Evolutionary conservation across 2,888 invertebrate genomes (phyloP), one percentile per base, ranked within the genome.

Genomic region (Hedychridium roseum): DNA sequence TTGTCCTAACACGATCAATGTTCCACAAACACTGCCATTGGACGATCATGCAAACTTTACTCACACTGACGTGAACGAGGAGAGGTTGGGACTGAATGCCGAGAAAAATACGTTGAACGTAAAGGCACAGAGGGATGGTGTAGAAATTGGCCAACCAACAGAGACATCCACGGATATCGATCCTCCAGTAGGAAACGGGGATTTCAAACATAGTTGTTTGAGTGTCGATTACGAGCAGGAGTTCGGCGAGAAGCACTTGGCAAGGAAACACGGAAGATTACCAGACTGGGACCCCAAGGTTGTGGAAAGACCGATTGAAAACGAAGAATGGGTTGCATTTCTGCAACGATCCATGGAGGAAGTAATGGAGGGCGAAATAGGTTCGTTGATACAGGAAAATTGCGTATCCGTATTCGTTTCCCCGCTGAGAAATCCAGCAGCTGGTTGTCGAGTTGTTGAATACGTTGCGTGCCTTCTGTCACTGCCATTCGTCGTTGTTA

Each of bases 251-350:
- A 54, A 53, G 15, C 46, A 58, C 36, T n/a, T 49, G 3, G 18
- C 23, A 2, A 46, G 56, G 5, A 63, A 64, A 7, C 53, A 53
- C 2, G 36, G 44, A 3, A 52, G 70, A 44, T 46, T 74, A 14
- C 56, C 68, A 0, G 73, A 74, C 39, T 75, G 74, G 73, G 66
- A 68, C 30, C 68, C 73, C 0, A 55, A 57, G n/a, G 63, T 68
- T 4, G 51, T 71, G 0, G 79, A 80, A 17, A 74, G 77, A 16
- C 87, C 89, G 2, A 89, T 92, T 50, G 92, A 93, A 75, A 85
- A 90, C 58, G 92, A 93, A 56, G 93, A 94, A 78, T 93, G 92
- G 93, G 82, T 91, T 54, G 92, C 89, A 1, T 94, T 93, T 76
- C 79, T 94, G 1, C 87, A 90, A 66, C 86, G 87, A 7, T 90